Evolutionary conservation across 2,888 invertebrate species (phyloP).

Genomic region (Hirtodrosophila confusa): DNA sequence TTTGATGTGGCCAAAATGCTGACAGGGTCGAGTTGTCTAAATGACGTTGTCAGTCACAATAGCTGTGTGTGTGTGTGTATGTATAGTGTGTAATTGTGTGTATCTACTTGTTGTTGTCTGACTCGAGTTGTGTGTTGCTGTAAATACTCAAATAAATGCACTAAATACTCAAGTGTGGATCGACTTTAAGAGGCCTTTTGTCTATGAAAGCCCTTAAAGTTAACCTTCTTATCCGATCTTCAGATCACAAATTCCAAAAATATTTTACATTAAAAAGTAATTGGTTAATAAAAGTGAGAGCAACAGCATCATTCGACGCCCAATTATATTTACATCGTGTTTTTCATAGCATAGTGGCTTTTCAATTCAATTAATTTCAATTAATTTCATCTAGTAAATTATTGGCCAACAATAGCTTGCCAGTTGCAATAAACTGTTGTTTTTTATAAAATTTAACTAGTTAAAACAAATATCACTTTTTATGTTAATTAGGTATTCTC

Average conservation of each 20-base stretch:
- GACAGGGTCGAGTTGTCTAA: slow-evolving; percentile 49
- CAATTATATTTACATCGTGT: no score
- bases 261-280: no score
- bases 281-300: no score
- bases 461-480: no score
- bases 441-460: no score
- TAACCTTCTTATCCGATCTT: slow-evolving; percentile 47
- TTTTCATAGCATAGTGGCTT: no score
- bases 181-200: slow-evolving; percentile 42
- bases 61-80: neutral
- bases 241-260: slow-evolving; percentile 1
- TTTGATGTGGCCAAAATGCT: slow-evolving; percentile 39
- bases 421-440: neutral
- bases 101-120: slow-evolving; percentile 10
- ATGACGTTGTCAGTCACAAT: slow-evolving; percentile 49
- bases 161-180: slow-evolving; percentile 44
- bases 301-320: no score
- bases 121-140: slow-evolving; percentile 33
- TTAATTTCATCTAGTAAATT: no score
- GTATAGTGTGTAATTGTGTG: slow-evolving; percentile 6
- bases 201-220: slow-evolving; percentile 28
- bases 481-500: no score
- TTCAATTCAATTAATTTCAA: no score
- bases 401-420: no score
- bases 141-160: slow-evolving; percentile 44